Conservation (phyloP, 92 coral and sea anemone genomes). For the Bergia puertoricense region DNA sequence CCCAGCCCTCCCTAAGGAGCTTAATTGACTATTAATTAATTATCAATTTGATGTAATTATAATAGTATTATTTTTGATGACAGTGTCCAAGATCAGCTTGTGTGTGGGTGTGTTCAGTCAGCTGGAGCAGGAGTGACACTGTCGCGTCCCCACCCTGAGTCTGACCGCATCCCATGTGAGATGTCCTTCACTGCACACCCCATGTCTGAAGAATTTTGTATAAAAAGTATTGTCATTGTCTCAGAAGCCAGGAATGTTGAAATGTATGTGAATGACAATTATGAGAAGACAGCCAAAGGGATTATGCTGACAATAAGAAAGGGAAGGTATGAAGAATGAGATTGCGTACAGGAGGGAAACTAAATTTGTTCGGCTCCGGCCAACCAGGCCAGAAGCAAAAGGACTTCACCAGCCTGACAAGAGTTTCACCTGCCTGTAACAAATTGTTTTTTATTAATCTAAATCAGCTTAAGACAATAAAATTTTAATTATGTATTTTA, state of each 20-base stretch:
- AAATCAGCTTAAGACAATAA: no score
- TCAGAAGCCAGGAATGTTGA: conserved; percentile 99
- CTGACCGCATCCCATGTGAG: conserved; percentile 86
- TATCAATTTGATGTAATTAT: no score
- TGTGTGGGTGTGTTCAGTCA: conserved; percentile 94
- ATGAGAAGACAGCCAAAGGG: conserved; percentile 93
- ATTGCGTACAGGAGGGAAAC: no score
- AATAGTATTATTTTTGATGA: background rate
- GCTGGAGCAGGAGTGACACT: conserved; percentile 90
- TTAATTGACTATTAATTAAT: no score
- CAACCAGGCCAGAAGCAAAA: no score
- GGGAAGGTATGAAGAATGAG: conserved; percentile 67
- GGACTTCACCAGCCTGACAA: no score
- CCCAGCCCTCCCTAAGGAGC: no score
- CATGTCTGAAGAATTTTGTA: conserved; percentile 89
- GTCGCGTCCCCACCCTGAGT: conserved; percentile 73
- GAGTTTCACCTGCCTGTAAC: no score
- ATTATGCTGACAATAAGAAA: conserved; percentile 93
- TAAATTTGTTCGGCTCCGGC: no score
- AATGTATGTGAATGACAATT: conserved; percentile 87
- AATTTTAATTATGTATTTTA: no score
- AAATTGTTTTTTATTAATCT: no score
- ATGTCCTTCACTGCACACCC: conserved; percentile 97
- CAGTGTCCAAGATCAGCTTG: conserved; percentile 95
- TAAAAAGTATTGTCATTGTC: conserved; percentile 88